Percentiles rank a stretch among this genome's conserved stretches.
These are phyloP conservation scores for Todiramphus saurophagus DNA, from an alignment of 2,113 vertebrate species.

Conservation along the genomic window DNA sequence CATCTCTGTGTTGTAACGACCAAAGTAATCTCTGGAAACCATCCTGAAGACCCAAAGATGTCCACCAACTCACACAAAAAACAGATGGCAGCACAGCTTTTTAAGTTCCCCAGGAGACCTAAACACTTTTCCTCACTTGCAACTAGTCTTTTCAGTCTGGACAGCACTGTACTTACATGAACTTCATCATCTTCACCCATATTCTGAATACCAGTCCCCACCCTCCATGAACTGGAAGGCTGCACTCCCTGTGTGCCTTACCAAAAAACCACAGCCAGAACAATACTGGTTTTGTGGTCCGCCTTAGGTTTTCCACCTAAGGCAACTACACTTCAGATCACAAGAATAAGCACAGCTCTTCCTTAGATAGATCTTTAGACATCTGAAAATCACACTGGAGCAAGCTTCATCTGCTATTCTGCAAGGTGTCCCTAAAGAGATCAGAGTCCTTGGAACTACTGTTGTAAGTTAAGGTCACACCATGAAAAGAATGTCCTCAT, in stretches of 20 bases:
- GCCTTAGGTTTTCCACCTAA: slow-evolving; percentile 2
- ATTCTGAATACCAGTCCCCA: rapidly evolving
- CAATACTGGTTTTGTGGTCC: neutral
- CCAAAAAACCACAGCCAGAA: neutral
- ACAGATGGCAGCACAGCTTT: neutral
- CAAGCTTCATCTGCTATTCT: neutral
- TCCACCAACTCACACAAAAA: neutral
- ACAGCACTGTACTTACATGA: neutral
- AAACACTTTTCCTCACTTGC: neutral
- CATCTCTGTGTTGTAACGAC: neutral
- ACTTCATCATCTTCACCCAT: neutral
- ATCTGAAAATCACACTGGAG: neutral
- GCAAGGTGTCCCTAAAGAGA: neutral
- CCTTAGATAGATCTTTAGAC: neutral
- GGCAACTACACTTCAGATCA: neutral
- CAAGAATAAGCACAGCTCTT: neutral
- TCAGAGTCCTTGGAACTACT: neutral
- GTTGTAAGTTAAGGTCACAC: neutral
- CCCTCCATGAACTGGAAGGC: neutral
- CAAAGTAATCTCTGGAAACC: neutral
- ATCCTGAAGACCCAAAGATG: neutral
- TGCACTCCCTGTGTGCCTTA: neutral
- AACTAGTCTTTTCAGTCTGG: neutral
- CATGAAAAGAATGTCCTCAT: neutral
- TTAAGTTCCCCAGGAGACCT: neutral